These are phyloP conservation scores for Cistogaster globosa DNA, from an alignment of 2,888 invertebrate genomes.

Conservation along the genomic window DNA sequence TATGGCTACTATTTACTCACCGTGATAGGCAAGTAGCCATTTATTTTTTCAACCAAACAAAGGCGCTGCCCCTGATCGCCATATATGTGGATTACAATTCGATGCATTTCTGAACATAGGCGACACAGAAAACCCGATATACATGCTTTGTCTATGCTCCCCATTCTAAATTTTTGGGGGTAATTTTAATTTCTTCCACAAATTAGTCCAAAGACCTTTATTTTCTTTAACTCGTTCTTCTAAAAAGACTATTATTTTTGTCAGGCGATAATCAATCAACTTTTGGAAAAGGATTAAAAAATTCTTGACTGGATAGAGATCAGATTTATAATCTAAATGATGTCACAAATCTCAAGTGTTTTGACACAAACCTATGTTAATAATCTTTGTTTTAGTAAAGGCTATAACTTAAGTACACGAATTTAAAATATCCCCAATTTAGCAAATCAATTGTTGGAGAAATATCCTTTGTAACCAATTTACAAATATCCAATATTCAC, in stretches of 20 bases:
- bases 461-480: constrained; percentile 1
- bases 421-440: neutral
- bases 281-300: constrained; percentile 7
- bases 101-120: constrained; percentile 93
- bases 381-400: neutral
- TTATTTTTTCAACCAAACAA: constrained; percentile 90
- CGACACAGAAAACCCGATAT: constrained; percentile 93
- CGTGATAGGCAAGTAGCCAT: constrained; percentile 90
- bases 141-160: constrained; percentile 91
- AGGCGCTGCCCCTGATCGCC: constrained; percentile 90
- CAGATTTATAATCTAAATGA: neutral
- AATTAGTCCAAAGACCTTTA: neutral
- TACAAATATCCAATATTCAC: constrained; percentile 6
- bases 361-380: neutral
- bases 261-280: constrained; percentile 24
- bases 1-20: constrained; percentile 83
- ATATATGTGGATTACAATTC: constrained; percentile 91
- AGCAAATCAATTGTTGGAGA: neutral
- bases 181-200: neutral
- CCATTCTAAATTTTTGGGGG: constrained; percentile 85
- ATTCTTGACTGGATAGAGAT: neutral
- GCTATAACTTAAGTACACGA: neutral
- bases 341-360: neutral
- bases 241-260: constrained; percentile 12
- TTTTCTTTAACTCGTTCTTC: constrained; percentile 3